Evolutionary conservation across 2,888 invertebrate species (phyloP), one percentile per base, ranked within the genome.

Genomic region (Diplolepis rosae): DNA sequence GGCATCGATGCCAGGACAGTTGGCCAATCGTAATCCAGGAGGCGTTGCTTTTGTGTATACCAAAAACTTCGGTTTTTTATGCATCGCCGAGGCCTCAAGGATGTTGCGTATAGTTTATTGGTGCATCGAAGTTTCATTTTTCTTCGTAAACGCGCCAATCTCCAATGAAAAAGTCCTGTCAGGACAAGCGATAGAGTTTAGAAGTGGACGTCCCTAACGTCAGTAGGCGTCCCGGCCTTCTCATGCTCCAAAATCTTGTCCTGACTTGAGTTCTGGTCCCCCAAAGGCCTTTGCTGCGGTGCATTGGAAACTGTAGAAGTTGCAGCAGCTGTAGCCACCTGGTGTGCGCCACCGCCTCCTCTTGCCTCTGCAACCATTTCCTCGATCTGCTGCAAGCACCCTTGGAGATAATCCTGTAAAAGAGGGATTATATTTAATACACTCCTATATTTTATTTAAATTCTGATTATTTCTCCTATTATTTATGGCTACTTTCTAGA

Each of bases 191-290:
- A 32, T 50, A 13, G 35, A 30, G 65, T 22, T 24, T 90, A 94
- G 90, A 95, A 95, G 89, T 94, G 93, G 79, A 96, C 93, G 89
- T 96, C 95, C 82, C 95, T 92, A 82, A 96, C 94, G 89, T 96
- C 96, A 82, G 95, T 96, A 82, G 96, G 95, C 68, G 95, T 95
- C 66, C 85, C 82, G 80, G 95, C 94, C 89, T 93, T 93, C 89
- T 92, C 93, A 89, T 93, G 93, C 78, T 92, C 92, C 88, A 89
- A 82, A 65, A 90, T 86, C 82, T 91, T 91, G 75, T 89, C 89
- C 79, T 86, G 85, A 76, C 88, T 88, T 76, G 88, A 88, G 76
- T 81, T 84, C 75, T 86, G 84, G 83, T 85, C 86, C 85, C 86
- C 86, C 85, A 85, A 74, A 75, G 83, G 79, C 82, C 84, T 80